Evolutionary conservation across 2,888 invertebrate genomes (phyloP).

Genomic region (Drosophila subsilvestris): DNA sequence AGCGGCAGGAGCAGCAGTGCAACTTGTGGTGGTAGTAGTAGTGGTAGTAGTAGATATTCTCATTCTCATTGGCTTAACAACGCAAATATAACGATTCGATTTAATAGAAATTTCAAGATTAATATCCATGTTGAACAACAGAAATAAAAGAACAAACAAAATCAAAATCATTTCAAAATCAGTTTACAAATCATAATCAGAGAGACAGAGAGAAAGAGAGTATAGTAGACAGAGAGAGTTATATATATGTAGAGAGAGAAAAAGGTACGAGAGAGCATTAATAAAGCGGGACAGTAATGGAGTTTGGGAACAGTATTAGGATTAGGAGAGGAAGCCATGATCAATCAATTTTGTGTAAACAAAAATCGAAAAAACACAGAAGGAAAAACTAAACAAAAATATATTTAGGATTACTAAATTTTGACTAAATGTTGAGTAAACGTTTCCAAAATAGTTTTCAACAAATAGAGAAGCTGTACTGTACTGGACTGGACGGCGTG

Average conservation of each 20-base stretch:
- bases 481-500: conserved; percentile 33
- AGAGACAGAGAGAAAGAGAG: conserved; percentile 28
- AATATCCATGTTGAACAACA: conserved; percentile 56
- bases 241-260: conserved; percentile 20
- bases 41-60: conserved; percentile 83
- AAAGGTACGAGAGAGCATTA: conserved; percentile 25
- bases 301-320: not conserved
- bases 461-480: not conserved
- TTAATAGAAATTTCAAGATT: conserved; percentile 69
- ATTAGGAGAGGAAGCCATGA: conserved; percentile 36
- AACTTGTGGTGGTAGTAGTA: conserved; percentile 75
- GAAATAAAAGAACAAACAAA: conserved; percentile 63
- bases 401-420: conserved; percentile 33
- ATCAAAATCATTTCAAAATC: conserved; percentile 55
- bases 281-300: conserved; percentile 14
- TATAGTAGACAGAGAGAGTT: conserved; percentile 7
- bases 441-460: conserved; percentile 2
- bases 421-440: conserved; percentile 37
- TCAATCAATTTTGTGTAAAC: conserved; percentile 29
- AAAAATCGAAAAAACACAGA: conserved; percentile 6
- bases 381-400: conserved; percentile 10
- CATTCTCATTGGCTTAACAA: conserved; percentile 83
- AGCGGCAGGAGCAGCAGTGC: conserved; percentile 82
- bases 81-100: conserved; percentile 82
- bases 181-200: conserved; percentile 44